Conservation (phyloP, 1,140 invertebrate species). For the Homalodisca vitripennis region DNA sequence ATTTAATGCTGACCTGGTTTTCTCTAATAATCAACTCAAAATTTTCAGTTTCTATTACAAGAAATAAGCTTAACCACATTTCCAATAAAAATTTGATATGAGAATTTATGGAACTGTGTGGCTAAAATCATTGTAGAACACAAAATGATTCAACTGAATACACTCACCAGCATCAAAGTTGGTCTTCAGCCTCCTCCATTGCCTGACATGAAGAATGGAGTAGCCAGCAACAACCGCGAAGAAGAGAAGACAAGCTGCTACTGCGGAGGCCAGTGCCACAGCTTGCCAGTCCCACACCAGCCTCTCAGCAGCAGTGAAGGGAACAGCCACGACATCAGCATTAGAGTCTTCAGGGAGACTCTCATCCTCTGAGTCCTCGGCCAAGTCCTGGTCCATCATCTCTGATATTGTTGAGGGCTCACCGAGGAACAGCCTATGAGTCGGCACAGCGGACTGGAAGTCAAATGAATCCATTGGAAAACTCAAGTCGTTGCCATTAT, state of each 20-base stretch:
- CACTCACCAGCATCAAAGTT: conserved; percentile 55
- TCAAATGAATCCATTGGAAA: not conserved
- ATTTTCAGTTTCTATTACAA: too few relatives aligned
- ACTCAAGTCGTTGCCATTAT: not conserved
- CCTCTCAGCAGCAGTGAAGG: conserved; percentile 37
- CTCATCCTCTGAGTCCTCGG: conserved; percentile 29
- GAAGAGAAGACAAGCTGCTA: conserved; percentile 62
- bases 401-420: conserved; percentile 34
- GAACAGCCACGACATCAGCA: conserved; percentile 24
- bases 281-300: conserved; percentile 58
- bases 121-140: not conserved
- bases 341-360: conserved; percentile 8
- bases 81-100: too few relatives aligned
- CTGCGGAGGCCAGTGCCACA: conserved; percentile 56
- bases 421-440: conserved; percentile 31
- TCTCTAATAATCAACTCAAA: too few relatives aligned
- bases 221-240: conserved; percentile 62
- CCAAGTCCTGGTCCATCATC: conserved; percentile 31
- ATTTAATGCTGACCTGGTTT: too few relatives aligned
- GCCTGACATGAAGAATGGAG: conserved; percentile 59
- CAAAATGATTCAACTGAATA: not conserved
- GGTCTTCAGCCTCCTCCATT: conserved; percentile 59
- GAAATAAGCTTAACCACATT: too few relatives aligned
- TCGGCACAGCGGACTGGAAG: conserved; percentile 24
- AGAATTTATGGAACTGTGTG: not conserved